Base-by-base conservation (phyloP, 2,113 vertebrate genomes). In the Heterocephalus glaber region DNA sequence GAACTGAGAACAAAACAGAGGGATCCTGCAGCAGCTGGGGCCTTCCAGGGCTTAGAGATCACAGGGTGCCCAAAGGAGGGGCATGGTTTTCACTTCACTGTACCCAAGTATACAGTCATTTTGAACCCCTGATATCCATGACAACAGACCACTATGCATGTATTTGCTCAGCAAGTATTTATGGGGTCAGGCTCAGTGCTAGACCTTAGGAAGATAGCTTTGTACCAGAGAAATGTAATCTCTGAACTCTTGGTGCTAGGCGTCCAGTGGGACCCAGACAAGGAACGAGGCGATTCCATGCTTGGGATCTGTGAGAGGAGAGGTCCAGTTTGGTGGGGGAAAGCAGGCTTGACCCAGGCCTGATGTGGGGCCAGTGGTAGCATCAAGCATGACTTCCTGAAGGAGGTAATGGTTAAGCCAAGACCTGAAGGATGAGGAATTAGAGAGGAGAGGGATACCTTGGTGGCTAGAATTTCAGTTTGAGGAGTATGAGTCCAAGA, bases 1-100 rank as follows among this genome's bases (percentile, higher is more conserved):
- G 61, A 77, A 47, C 4, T 30, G 17, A 68, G 28, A 92, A 22
- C 30, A 49, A 60, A 14, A 20, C 28, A 38, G 30, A 13, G 10
- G 54, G 33, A 24, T 19, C 24, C 54, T 24, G 44, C 86, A 44
- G 24, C 28, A 1, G 13, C 16, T 10, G 60, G 68, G 38, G 85
- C 24, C 65, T 81, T 41, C 30, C 0, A 0, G 72, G 85, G 11
- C 30, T 44, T 3, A 38, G 63, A 41, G 44, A 11, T 56, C 61
- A 30, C 38, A 19, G 49, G 38, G 49, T 41, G 41, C 68, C 17
- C 0, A 2, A 54, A 70, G 35, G 26, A 86, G 33, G n/a, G 28
- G 22, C 28, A 6, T 0, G 0, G 24, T 52, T n/a, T 5, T 68
- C 20, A 72, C 22, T 16, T 79, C 60, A 13, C 35, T 12, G 26